These are phyloP conservation scores for Drosophila truncata DNA, from an alignment of 1,140 invertebrate genomes.

Conservation along the genomic window DNA sequence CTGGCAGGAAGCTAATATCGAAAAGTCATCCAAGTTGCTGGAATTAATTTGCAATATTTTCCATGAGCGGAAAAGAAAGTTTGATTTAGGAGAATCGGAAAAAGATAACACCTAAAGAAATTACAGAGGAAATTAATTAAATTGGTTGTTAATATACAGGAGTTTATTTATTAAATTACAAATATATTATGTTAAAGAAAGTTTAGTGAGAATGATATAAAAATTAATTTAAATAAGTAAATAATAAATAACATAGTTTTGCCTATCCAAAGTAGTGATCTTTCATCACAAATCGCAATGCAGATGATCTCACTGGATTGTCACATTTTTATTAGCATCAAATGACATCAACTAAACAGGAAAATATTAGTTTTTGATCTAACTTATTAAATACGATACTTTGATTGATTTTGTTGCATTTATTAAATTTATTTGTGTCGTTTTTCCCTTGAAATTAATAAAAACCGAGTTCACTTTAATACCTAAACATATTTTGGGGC, in stretches of 20 bases:
- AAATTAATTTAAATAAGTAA: neutral
- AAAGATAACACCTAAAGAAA: conserved; percentile 17
- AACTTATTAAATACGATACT: neutral
- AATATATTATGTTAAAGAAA: neutral
- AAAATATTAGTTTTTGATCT: neutral
- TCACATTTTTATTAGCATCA: neutral
- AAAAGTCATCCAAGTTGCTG: conserved; percentile 10
- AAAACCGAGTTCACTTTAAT: too few species aligned
- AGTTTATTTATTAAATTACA: neutral
- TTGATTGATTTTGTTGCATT: neutral
- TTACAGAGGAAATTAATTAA: neutral
- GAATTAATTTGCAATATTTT: conserved; percentile 19
- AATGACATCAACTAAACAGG: conserved; percentile 2
- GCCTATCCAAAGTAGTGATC: neutral
- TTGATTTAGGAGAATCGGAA: conserved; percentile 34
- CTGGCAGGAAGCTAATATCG: conserved; percentile 14
- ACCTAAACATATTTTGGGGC: too few species aligned
- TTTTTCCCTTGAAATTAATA: too few species aligned
- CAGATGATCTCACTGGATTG: conserved; percentile 34
- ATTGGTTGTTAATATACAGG: neutral
- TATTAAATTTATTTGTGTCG: neutral
- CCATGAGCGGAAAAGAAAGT: conserved; percentile 40
- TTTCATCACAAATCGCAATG: neutral
- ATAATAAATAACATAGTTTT: too few species aligned
- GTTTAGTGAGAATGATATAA: neutral